Evolutionary conservation across 2,113 vertebrate species (phyloP).

Genomic region (Plecturocebus donacophilus): DNA sequence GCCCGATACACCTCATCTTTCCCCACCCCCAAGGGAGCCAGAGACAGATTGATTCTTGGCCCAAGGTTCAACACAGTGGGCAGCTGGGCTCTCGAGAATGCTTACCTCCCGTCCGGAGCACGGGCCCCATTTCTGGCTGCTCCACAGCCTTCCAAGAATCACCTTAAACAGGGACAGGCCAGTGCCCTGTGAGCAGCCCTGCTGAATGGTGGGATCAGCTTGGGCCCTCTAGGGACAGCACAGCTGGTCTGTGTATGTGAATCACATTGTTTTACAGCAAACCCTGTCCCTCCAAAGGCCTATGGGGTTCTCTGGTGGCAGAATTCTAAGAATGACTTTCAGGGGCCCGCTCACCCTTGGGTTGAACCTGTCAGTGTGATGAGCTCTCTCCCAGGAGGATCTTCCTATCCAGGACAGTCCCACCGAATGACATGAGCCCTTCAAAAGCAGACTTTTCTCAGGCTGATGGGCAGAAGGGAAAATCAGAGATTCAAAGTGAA

Average conservation of each 20-base stretch:
- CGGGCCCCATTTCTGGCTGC: neutral
- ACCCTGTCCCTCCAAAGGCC: neutral
- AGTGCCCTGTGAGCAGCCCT: neutral
- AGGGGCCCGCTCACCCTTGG: neutral
- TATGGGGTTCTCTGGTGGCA: too few relatives aligned
- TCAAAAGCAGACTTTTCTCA: neutral
- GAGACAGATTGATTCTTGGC: too few relatives aligned
- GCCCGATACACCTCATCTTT: fast-evolving
- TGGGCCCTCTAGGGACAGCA: neutral
- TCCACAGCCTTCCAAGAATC: too few relatives aligned
- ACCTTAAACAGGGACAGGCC: neutral
- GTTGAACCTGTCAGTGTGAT: fast-evolving
- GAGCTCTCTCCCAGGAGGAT: too few relatives aligned
- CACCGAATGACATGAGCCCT: fast-evolving
- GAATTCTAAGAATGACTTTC: neutral
- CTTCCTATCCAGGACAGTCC: fast-evolving
- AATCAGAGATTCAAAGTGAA: fast-evolving
- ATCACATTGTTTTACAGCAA: neutral
- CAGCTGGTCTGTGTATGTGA: neutral
- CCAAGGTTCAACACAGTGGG: neutral
- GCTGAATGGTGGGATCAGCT: neutral
- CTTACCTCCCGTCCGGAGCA: fast-evolving
- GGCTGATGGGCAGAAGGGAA: neutral
- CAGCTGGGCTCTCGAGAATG: neutral
- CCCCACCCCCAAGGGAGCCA: too few relatives aligned